Evolutionary conservation across 2,113 vertebrate genomes (phyloP), one percentile per base, ranked within the genome.

Genomic region (Ahaetulla prasina): DNA sequence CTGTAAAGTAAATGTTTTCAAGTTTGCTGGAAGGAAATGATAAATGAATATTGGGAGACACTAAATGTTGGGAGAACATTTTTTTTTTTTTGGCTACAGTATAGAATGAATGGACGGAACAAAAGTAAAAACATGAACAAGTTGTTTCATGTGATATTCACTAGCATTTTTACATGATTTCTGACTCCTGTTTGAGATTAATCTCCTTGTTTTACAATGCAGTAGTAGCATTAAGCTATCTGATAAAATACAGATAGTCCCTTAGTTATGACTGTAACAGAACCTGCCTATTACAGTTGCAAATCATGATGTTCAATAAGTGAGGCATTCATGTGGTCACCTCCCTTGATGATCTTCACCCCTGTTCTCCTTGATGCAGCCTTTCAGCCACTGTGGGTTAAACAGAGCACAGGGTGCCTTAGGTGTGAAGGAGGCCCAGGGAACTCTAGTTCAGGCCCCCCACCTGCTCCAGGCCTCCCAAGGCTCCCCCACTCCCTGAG

Each of bases 121-220:
- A 96, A 95, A 97, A 97, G 18, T 80, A 86, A 47, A 92, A 60
- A 89, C 97, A 96, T 95, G 97, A 98, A 96, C 97, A 97, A 96
- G 97, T 97, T 97, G 96, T 97, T 98, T 98, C 96, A 87, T 97
- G 95, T 96, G 95, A 91, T 97, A 97, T 97, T 98, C 96, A 96
- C 96, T 97, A 97, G 96, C 93, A 95, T 93, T 96, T 94, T 96
- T 97, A 96, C 96, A 97, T 94, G 93, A 96, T 96, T 97, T 97
- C 95, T 92, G 96, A 97, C 94, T 90, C 95, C 95, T 60, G 87
- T 96, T 97, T 95, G 94, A 86, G 95, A 95, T 95, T 96, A 95
- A 97, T 96, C 86, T 95, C 95, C 96, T 96, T 97, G 96, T 97
- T 98, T 97, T 96, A 96, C 94, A 94, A 95, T 94, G 95, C 96